These are phyloP conservation scores for Urocolius indicus DNA, from an alignment of 2,113 vertebrate species.

Conservation along the genomic window DNA sequence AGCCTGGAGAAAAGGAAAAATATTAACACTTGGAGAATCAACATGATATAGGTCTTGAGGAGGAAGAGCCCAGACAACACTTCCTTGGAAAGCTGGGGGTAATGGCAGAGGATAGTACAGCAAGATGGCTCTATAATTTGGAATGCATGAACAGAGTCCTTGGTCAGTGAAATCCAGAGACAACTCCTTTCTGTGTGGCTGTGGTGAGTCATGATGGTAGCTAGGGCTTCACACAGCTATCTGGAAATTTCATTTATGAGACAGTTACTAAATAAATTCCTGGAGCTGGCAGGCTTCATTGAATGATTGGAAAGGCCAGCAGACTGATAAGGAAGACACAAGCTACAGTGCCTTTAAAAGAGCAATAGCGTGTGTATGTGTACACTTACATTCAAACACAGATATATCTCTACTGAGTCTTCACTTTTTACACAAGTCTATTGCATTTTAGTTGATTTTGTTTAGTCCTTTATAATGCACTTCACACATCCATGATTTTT, in stretches of 20 bases:
- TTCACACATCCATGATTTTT: neutral
- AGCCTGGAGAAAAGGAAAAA: neutral
- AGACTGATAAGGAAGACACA: neutral
- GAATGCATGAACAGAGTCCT: neutral
- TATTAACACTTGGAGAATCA: neutral
- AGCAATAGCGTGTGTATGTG: rapidly evolving
- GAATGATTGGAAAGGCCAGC: neutral
- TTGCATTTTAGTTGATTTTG: neutral
- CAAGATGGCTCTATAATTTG: rapidly evolving
- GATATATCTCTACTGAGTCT: neutral
- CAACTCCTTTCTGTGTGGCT: neutral
- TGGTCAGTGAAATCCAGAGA: neutral
- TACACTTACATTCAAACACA: neutral
- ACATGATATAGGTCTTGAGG: neutral
- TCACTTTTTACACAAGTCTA: neutral
- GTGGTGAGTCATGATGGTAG: neutral
- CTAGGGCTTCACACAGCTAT: neutral
- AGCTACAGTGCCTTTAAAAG: neutral
- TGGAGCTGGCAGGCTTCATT: neutral
- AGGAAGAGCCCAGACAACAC: neutral
- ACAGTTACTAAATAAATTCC: neutral
- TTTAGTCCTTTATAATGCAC: neutral
- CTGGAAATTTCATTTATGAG: neutral
- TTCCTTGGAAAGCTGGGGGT: neutral
- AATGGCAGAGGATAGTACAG: neutral